Conservation (phyloP, 2,113 vertebrate species). For the Actenoides lindsayi region DNA sequence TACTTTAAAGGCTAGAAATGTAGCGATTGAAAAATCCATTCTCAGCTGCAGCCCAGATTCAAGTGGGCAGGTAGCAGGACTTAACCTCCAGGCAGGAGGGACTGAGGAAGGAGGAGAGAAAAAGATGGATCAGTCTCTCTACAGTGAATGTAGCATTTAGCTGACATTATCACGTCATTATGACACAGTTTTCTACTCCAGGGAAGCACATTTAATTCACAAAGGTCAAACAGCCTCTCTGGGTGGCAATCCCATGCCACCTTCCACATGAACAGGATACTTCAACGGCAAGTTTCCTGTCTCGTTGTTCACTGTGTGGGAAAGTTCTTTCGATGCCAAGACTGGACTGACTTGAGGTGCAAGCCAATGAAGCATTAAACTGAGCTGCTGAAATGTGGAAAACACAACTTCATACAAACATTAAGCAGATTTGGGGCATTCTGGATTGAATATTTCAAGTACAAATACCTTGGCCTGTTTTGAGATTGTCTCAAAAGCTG, state of each 20-base stretch:
- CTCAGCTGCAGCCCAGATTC: neutral
- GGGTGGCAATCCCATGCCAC: neutral
- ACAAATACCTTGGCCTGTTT: neutral
- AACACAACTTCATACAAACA: neutral
- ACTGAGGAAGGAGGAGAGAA: neutral
- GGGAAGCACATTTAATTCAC: neutral
- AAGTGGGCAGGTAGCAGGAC: neutral
- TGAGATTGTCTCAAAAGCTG: neutral
- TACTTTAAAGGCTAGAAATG: neutral
- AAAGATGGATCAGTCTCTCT: neutral
- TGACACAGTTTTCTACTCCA: neutral
- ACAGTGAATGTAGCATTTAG: neutral
- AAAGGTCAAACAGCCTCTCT: neutral
- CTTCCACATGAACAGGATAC: neutral
- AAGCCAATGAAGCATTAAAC: neutral
- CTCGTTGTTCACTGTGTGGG: neutral
- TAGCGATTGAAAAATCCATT: neutral
- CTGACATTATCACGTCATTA: neutral
- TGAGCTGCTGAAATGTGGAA: neutral
- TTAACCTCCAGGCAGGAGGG: neutral
- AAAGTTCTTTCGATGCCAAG: neutral
- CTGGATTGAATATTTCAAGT: neutral
- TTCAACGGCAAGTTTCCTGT: neutral
- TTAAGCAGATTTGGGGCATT: neutral
- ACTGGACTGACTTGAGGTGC: neutral